These are phyloP conservation scores for Drosophila mojavensis DNA, from an alignment of 1,140 invertebrate species.

Conservation along the genomic window DNA sequence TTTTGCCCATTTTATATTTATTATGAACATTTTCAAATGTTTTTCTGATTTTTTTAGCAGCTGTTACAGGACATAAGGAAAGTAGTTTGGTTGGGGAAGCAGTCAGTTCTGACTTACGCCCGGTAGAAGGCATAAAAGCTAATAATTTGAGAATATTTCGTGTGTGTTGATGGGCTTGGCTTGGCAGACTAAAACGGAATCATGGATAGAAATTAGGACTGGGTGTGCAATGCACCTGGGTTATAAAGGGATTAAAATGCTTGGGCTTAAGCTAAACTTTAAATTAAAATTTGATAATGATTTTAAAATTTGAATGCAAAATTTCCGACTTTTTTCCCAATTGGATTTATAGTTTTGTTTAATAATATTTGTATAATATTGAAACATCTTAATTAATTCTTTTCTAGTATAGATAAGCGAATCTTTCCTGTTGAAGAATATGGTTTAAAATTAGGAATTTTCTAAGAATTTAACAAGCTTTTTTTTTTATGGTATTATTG, in stretches of 20 bases:
- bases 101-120: neutral
- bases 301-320: too few species aligned
- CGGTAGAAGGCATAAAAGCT: constrained; percentile 47
- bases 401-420: too few species aligned
- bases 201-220: neutral
- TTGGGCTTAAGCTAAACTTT: neutral
- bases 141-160: constrained; percentile 70
- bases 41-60: constrained; percentile 41
- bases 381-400: too few species aligned
- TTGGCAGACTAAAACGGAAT: neutral
- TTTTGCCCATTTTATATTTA: constrained; percentile 83
- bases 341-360: too few species aligned
- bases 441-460: too few species aligned
- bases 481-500: too few species aligned
- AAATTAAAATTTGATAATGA: neutral
- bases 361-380: too few species aligned
- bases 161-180: constrained; percentile 14
- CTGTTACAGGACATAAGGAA: constrained; percentile 53
- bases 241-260: neutral
- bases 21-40: constrained; percentile 68
- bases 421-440: too few species aligned
- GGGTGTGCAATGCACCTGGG: neutral
- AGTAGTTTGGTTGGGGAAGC: neutral
- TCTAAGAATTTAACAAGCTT: too few species aligned
- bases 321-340: too few species aligned